Conservation (phyloP, 2,797 vertebrate genomes). For the Paramormyrops hopkinsi region DNA sequence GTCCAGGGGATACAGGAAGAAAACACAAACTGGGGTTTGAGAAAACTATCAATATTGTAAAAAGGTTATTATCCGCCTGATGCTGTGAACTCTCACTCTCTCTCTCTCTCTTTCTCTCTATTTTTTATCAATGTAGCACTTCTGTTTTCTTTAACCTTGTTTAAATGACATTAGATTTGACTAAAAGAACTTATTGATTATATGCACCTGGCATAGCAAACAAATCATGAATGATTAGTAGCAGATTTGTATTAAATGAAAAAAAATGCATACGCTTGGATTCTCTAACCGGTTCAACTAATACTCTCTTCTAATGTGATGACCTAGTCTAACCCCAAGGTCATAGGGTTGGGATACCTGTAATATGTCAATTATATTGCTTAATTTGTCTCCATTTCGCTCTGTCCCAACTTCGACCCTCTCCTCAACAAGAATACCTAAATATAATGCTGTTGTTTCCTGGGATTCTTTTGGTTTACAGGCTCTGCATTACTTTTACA, state of each 20-base stretch:
- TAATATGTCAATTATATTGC: conserved; percentile 68
- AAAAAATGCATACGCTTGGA: conserved; percentile 16
- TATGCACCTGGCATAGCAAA: not conserved
- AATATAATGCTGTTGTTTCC: not conserved
- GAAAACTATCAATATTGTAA: not conserved
- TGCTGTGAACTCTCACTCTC: not conserved
- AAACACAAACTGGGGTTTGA: not conserved
- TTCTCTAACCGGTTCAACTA: conserved; percentile 32
- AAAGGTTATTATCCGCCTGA: not conserved
- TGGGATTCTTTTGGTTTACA: not conserved
- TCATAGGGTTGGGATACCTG: conserved; percentile 55
- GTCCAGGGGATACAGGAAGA: not conserved
- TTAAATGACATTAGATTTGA: not conserved
- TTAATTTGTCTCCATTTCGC: conserved; percentile 70
- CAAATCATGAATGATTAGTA: conserved; percentile 9
- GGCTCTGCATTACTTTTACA: not conserved
- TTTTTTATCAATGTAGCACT: not conserved
- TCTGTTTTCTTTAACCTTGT: conserved; percentile 1
- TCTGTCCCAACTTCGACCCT: conserved; percentile 57
- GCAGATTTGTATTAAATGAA: not conserved
- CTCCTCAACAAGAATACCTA: conserved; percentile 16
- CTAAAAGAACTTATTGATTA: not conserved
- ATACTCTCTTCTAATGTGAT: conserved; percentile 37
- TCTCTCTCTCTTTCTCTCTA: no score
- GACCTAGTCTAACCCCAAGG: conserved; percentile 49